These are phyloP conservation scores for Sycophaga agraensis DNA, from an alignment of 1,140 invertebrate genomes.

Conservation along the genomic window DNA sequence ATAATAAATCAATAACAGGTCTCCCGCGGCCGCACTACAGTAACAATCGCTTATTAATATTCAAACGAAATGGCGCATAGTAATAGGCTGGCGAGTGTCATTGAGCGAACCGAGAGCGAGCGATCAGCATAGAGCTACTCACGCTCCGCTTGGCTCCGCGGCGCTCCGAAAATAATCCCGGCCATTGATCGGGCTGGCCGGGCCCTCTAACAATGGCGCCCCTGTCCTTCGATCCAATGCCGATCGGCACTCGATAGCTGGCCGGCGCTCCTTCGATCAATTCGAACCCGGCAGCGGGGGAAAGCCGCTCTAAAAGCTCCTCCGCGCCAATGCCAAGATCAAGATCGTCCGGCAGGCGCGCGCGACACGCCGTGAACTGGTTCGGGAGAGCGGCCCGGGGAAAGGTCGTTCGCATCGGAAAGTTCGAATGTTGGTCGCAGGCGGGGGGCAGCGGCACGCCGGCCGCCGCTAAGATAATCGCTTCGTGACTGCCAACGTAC, in stretches of 20 bases:
- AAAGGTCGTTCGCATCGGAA: slow-evolving; percentile 28
- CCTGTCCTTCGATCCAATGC: not conserved
- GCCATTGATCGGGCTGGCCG: not conserved
- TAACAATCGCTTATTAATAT: too few species aligned
- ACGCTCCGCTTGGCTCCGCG: too few species aligned
- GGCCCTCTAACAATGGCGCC: not conserved
- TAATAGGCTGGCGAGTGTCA: too few species aligned
- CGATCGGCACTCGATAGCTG: too few species aligned
- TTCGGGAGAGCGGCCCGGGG: not conserved
- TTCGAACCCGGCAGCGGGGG: not conserved
- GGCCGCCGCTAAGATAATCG: slow-evolving; percentile 5
- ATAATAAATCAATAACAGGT: too few species aligned
- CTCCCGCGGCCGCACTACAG: too few species aligned
- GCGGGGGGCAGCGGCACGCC: not conserved
- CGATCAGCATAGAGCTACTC: not conserved
- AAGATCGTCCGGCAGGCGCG: not conserved
- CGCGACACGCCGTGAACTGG: slow-evolving; percentile 19
- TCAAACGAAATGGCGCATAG: too few species aligned
- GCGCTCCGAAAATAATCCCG: not conserved
- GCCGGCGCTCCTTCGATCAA: too few species aligned
- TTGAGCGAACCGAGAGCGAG: too few species aligned
- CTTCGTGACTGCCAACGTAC: slow-evolving; percentile 14
- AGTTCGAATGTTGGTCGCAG: slow-evolving; percentile 20
- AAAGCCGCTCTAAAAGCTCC: too few species aligned
- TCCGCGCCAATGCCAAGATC: slow-evolving; percentile 9